A percentile compares a stretch with the other conserved stretches of the same genome.
These are phyloP conservation scores for Petrocephalus schoutedeni DNA, from an alignment of 2,797 vertebrate genomes.

Conservation along the genomic window DNA sequence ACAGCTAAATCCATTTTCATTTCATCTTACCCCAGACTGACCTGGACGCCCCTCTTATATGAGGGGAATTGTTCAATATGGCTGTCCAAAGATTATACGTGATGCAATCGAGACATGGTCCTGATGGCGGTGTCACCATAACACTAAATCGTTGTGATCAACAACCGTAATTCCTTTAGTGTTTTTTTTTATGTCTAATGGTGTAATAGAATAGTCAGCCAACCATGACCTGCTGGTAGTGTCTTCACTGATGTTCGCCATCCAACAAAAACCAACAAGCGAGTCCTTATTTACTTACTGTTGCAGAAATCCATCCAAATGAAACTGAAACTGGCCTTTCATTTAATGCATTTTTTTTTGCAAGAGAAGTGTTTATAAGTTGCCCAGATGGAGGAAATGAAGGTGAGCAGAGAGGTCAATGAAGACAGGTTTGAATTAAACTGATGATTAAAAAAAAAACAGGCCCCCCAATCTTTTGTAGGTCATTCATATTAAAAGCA, in stretches of 20 bases:
- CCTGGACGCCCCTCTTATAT: not conserved
- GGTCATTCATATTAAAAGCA: not conserved
- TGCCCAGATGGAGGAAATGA: not conserved
- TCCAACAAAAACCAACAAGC: not conserved
- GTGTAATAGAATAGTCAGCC: not conserved
- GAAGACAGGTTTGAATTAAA: not conserved
- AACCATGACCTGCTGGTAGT: not conserved
- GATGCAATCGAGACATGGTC: not conserved
- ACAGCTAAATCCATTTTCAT: conserved; percentile 21
- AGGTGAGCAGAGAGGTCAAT: not conserved
- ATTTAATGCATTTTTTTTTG: not conserved
- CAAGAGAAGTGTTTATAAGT: not conserved
- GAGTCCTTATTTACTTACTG: not conserved
- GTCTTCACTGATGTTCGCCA: not conserved
- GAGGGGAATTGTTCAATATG: not conserved
- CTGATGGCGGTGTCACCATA: not conserved
- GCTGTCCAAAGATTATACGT: not conserved
- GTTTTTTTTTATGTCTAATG: not conserved
- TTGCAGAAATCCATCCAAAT: not conserved
- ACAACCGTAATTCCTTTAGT: not conserved
- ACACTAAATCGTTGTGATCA: conserved; percentile 7
- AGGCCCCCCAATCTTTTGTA: not conserved
- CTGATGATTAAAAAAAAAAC: not conserved
- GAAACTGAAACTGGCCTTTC: not conserved
- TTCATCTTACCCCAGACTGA: not conserved